Evolutionary conservation across 2,888 invertebrate genomes (phyloP).

Genomic region (Hoplodrina ambigua): DNA sequence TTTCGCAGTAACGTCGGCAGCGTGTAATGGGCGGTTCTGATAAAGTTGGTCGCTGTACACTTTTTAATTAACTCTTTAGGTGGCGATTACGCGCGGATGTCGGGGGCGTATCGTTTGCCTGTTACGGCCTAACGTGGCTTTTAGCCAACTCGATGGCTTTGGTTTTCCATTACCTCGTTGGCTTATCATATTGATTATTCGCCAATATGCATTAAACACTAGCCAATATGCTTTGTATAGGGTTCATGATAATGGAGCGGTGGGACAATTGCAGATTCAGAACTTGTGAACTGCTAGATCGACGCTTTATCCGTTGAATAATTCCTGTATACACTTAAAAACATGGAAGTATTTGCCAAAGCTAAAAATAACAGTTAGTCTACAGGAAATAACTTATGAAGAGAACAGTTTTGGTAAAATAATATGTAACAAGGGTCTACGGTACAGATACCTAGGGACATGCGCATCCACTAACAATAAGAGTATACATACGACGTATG

Average conservation of each 20-base stretch:
- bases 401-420: not conserved
- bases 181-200: conserved; percentile 1
- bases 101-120: conserved; percentile 25
- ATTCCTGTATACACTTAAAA: not conserved
- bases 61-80: conserved; percentile 57
- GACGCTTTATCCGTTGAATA: not conserved
- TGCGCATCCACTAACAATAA: conserved; percentile 16
- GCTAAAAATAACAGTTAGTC: not conserved
- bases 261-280: not conserved
- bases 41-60: conserved; percentile 43
- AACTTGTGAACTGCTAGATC: not conserved
- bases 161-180: conserved; percentile 22
- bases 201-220: not conserved
- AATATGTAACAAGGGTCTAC: conserved; percentile 8
- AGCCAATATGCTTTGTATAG: not conserved
- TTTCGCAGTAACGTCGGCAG: not conserved
- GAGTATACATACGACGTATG: conserved; percentile 29
- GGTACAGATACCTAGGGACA: conserved; percentile 1
- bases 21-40: conserved; percentile 38
- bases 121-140: conserved; percentile 17
- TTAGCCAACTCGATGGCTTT: conserved; percentile 14
- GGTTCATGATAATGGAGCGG: not conserved
- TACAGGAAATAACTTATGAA: not conserved
- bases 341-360: conserved; percentile 2
- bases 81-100: conserved; percentile 24